These are phyloP conservation scores for Myopa tessellatipennis DNA, from an alignment of 2,888 invertebrate genomes.

Conservation along the genomic window DNA sequence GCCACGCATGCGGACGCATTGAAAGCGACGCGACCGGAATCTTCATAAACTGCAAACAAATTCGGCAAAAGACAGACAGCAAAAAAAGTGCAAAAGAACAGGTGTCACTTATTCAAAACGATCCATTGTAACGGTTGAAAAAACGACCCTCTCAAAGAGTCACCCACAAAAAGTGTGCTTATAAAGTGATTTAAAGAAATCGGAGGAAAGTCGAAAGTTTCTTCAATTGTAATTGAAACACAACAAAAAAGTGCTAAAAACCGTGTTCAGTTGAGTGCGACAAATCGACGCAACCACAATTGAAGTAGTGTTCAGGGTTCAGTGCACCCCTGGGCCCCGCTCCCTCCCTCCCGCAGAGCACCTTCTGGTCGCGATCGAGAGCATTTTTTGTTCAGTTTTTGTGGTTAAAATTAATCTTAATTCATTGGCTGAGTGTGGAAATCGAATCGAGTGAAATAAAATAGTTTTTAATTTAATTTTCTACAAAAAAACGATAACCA, in stretches of 20 bases:
- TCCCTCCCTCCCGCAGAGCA: too few relatives aligned
- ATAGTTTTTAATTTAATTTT: constrained; percentile 36
- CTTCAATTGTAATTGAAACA: background rate
- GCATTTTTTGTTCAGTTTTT: too few relatives aligned
- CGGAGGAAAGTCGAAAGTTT: background rate
- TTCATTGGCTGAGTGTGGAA: background rate
- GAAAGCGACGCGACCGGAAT: constrained; percentile 22
- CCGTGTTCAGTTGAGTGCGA: background rate
- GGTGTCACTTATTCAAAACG: background rate
- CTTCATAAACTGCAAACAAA: background rate
- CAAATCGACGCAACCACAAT: background rate
- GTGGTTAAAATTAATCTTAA: too few relatives aligned
- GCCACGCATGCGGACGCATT: constrained; percentile 57
- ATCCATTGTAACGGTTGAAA: background rate
- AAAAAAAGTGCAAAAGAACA: constrained; percentile 9
- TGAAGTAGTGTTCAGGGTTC: background rate
- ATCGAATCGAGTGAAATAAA: background rate
- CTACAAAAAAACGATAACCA: background rate
- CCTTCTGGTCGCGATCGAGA: too few relatives aligned
- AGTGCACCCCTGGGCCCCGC: too few relatives aligned
- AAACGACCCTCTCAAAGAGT: too few relatives aligned
- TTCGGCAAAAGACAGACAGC: background rate
- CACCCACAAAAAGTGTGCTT: background rate
- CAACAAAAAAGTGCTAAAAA: background rate
- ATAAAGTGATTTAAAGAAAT: constrained; percentile 17